These are phyloP conservation scores for Calyptomena viridis DNA, from an alignment of 2,113 vertebrate species.

Conservation along the genomic window DNA sequence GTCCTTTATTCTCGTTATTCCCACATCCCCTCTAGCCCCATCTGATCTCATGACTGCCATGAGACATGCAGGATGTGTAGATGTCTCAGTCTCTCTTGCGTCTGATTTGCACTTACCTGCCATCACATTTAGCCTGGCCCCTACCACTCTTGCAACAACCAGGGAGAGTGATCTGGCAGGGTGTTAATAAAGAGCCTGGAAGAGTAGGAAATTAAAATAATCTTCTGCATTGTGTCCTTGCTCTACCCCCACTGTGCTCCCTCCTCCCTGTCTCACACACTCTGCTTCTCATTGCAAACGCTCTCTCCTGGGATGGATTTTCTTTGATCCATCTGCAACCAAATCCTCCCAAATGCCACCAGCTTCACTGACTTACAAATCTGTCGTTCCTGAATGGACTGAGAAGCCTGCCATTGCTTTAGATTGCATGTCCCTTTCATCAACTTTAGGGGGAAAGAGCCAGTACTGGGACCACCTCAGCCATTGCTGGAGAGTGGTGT, in stretches of 20 bases:
- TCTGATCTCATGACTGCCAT: background rate
- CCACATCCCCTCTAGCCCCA: background rate
- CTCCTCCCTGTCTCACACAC: slow-evolving; percentile 30
- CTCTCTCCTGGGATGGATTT: slow-evolving; percentile 27
- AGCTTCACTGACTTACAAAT: slow-evolving; percentile 20
- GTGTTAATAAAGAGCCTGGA: slow-evolving; percentile 48
- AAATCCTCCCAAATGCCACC: slow-evolving; percentile 20
- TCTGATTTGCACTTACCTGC: background rate
- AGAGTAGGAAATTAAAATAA: slow-evolving; percentile 37
- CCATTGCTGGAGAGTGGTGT: background rate
- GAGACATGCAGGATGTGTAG: background rate
- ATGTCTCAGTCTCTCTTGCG: background rate
- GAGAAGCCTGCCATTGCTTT: background rate
- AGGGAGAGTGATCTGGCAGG: slow-evolving; percentile 12
- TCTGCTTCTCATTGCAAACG: background rate
- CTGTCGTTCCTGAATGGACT: background rate
- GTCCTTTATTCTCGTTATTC: background rate
- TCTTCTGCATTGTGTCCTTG: slow-evolving; percentile 1
- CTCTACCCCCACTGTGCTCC: background rate
- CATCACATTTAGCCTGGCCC: background rate
- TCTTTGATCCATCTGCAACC: slow-evolving; percentile 41
- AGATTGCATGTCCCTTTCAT: background rate
- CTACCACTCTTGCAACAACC: background rate
- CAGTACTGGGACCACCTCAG: background rate
- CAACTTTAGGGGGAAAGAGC: background rate